Conservation (phyloP, 1,140 invertebrate genomes). For the Coenobita brevimanus region DNA sequence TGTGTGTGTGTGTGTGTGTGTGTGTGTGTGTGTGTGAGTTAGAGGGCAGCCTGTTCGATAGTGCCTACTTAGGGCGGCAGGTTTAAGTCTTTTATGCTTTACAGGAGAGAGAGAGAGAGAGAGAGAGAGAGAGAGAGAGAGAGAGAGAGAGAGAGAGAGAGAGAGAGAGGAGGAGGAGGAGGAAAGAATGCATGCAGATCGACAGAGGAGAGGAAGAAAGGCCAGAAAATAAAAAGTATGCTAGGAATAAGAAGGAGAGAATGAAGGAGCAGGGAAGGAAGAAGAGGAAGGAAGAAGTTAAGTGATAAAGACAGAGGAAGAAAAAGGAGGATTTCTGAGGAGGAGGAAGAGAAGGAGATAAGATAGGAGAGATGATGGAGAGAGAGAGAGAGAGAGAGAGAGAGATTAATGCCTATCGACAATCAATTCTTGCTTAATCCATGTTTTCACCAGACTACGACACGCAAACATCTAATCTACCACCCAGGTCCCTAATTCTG, state of each 20-base stretch:
- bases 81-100: no score
- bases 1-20: no score
- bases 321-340: not conserved
- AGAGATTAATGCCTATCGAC: no score
- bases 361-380: no score
- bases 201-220: not conserved
- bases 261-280: not conserved
- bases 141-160: not conserved
- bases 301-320: not conserved
- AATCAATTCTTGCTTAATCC: not conserved
- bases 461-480: no score
- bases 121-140: not conserved
- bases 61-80: no score
- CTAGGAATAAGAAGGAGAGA: not conserved
- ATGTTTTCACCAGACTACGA: no score
- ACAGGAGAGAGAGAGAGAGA: not conserved
- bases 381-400: no score
- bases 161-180: not conserved
- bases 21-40: no score
- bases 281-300: not conserved
- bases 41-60: no score
- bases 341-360: not conserved
- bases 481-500: no score
- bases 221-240: not conserved
- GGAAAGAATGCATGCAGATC: not conserved